Conservation (phyloP, 2,113 vertebrate species). For the Leptobrachium leishanense region DNA sequence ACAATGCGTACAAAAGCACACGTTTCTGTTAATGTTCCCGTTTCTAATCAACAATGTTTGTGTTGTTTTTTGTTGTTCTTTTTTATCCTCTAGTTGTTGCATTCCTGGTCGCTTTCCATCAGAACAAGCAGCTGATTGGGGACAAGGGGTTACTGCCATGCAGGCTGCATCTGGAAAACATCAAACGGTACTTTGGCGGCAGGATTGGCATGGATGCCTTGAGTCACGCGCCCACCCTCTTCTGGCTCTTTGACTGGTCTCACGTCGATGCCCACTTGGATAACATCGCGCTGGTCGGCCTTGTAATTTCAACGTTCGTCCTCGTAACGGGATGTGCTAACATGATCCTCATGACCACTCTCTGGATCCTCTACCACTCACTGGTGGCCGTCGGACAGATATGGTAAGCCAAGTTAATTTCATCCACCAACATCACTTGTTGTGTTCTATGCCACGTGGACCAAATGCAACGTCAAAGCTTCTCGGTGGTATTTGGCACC, state of each 20-base stretch:
- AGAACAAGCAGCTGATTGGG: slow-evolving; percentile 93
- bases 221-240: slow-evolving; percentile 75
- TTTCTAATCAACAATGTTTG: no score
- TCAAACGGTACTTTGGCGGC: slow-evolving; percentile 81
- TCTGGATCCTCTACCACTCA: slow-evolving; percentile 91
- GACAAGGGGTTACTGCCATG: slow-evolving; percentile 83
- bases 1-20: no score
- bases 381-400: slow-evolving; percentile 89
- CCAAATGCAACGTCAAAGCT: no score
- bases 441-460: no score
- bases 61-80: no score
- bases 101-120: slow-evolving; percentile 82
- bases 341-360: slow-evolving; percentile 81
- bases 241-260: slow-evolving; percentile 90
- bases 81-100: slow-evolving; percentile 76
- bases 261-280: slow-evolving; percentile 84
- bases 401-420: slow-evolving; percentile 74
- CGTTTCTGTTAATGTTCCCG: no score
- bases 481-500: no score
- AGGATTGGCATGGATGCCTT: slow-evolving; percentile 69
- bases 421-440: no score
- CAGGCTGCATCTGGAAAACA: slow-evolving; percentile 71
- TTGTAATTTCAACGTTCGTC: slow-evolving; percentile 75
- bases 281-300: slow-evolving; percentile 72
- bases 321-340: slow-evolving; percentile 83